These are phyloP conservation scores for Otolemur crassicaudatus DNA, from an alignment of 2,797 vertebrate species.

Conservation along the genomic window DNA sequence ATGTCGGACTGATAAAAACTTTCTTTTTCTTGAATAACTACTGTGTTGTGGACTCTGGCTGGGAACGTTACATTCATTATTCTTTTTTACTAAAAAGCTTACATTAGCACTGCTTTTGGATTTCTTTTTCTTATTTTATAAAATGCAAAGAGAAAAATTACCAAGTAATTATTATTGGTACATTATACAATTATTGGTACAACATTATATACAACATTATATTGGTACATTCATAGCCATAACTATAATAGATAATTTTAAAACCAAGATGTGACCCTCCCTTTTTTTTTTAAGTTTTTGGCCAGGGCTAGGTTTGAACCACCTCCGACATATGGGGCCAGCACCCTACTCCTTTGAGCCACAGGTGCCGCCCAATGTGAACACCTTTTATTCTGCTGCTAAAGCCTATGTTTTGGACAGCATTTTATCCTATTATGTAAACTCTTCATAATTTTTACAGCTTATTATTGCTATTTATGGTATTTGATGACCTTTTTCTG, in stretches of 20 bases:
- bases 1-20: neutral
- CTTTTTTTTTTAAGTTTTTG: no score
- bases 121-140: neutral
- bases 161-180: neutral
- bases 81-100: neutral
- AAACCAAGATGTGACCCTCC: neutral
- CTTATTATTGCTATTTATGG: neutral
- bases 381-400: neutral
- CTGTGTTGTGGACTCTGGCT: neutral
- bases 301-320: no score
- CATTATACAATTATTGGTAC: neutral
- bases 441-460: slow-evolving; percentile 9
- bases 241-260: neutral
- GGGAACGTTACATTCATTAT: neutral
- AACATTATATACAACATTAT: no score
- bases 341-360: no score
- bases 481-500: slow-evolving; percentile 26
- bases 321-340: no score
- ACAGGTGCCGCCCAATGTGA: neutral
- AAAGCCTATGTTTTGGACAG: neutral
- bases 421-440: neutral
- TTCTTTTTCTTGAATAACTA: neutral
- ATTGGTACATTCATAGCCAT: neutral
- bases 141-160: slow-evolving; percentile 21
- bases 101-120: neutral